Conservation (phyloP, 23 tunicate genomes). For the Styela plicata region DNA sequence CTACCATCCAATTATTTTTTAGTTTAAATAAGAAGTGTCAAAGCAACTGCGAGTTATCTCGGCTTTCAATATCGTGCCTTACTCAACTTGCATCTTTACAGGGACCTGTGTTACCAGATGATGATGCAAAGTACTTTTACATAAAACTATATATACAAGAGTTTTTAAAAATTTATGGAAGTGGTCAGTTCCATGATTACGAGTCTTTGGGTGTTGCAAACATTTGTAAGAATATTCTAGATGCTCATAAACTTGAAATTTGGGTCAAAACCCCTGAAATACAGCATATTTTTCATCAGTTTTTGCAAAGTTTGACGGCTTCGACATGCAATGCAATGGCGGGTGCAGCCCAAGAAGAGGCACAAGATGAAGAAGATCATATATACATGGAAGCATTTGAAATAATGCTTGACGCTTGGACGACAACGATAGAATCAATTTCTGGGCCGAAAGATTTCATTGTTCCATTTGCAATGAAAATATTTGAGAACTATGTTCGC, state of each 20-base stretch:
- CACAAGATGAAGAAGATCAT: conserved; percentile 47
- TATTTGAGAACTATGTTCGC: conserved; percentile 45
- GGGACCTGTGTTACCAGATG: conserved; percentile 36
- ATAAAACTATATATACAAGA: conserved; percentile 37
- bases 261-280: conserved; percentile 44
- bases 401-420: conserved; percentile 47
- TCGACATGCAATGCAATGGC: conserved; percentile 36
- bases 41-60: not conserved
- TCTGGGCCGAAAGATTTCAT: not conserved
- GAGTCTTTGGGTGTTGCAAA: conserved; percentile 60
- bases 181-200: not conserved
- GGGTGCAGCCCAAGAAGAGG: conserved; percentile 40
- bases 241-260: conserved; percentile 41
- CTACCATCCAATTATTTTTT: not conserved
- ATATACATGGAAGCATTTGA: conserved; percentile 66
- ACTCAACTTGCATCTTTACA: conserved; percentile 71
- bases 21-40: conserved; percentile 5
- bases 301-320: conserved; percentile 38
- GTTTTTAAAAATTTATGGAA: conserved; percentile 45
- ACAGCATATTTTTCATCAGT: conserved; percentile 31
- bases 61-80: conserved; percentile 42
- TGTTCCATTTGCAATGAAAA: conserved; percentile 31
- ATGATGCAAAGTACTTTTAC: conserved; percentile 8
- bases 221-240: conserved; percentile 44
- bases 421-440: conserved; percentile 38